Conservation (phyloP, 1,140 invertebrate species). For the Uloborus diversus region DNA sequence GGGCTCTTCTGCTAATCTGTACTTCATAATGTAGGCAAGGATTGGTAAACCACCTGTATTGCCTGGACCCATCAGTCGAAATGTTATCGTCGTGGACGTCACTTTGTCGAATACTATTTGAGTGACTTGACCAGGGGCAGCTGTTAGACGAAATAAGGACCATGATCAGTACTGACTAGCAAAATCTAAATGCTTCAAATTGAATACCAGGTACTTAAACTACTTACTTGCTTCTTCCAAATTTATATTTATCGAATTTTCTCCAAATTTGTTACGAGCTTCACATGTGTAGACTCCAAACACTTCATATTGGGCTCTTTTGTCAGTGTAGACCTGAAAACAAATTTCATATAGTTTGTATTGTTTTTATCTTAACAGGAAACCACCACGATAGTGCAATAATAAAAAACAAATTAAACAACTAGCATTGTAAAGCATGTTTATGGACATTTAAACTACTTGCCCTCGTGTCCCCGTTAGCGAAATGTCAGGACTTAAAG, state of each 20-base stretch:
- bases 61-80: slow-evolving; percentile 77
- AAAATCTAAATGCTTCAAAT: no score
- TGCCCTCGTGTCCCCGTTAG: no score
- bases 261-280: slow-evolving; percentile 81
- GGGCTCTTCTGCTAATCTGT: slow-evolving; percentile 73
- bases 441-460: no score
- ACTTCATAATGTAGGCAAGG: slow-evolving; percentile 76
- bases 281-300: slow-evolving; percentile 84
- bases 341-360: not conserved
- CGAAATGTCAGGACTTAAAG: no score
- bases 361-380: not conserved
- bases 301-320: slow-evolving; percentile 64
- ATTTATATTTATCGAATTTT: slow-evolving; percentile 73
- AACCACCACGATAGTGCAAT: no score
- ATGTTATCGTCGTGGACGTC: slow-evolving; percentile 81
- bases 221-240: slow-evolving; percentile 74
- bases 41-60: slow-evolving; percentile 79
- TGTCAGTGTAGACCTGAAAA: slow-evolving; percentile 24
- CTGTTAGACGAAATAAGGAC: no score
- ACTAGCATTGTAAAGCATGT: no score
- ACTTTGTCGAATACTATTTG: slow-evolving; percentile 54
- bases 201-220: no score
- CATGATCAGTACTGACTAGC: no score
- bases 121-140: slow-evolving; percentile 50
- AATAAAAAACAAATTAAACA: no score